Conservation (phyloP, 2,797 vertebrate species). For the Muscicapa striata region DNA sequence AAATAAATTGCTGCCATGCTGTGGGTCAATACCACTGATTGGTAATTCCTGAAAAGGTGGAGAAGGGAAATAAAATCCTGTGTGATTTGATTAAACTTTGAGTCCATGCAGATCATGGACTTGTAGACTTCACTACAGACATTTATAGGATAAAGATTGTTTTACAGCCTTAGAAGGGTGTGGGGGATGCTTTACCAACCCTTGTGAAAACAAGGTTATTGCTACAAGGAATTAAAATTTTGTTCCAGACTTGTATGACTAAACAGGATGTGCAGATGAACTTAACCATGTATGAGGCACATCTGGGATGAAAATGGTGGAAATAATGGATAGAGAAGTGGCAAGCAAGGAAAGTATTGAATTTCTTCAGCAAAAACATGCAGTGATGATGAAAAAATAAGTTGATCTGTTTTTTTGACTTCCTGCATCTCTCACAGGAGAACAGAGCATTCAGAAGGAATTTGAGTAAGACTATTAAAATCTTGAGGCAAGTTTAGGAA, state of each 20-base stretch:
- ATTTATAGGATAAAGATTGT: neutral
- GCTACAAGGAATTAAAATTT: neutral
- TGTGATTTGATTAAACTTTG: neutral
- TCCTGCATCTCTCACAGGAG: neutral
- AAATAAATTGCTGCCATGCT: constrained; percentile 35
- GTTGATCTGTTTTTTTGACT: neutral
- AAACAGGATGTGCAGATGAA: neutral
- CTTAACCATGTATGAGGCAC: accelerated
- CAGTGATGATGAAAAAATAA: neutral
- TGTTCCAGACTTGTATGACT: neutral
- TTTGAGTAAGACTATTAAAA: neutral
- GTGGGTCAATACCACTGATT: neutral
- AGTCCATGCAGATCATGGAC: neutral
- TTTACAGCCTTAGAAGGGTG: neutral
- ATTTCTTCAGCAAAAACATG: neutral
- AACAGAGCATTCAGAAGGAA: neutral
- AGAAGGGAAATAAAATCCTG: neutral
- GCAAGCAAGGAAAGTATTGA: neutral
- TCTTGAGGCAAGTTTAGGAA: neutral
- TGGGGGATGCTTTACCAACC: neutral
- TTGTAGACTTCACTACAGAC: neutral
- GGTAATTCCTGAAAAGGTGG: neutral
- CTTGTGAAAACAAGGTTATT: neutral
- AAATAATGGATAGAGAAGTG: neutral
- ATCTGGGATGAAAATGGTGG: neutral